Percentiles rank a stretch among this genome's conserved stretches.
Evolutionary conservation across 2,888 invertebrate genomes (phyloP).

Genomic region (Pyrgus malvae): DNA sequence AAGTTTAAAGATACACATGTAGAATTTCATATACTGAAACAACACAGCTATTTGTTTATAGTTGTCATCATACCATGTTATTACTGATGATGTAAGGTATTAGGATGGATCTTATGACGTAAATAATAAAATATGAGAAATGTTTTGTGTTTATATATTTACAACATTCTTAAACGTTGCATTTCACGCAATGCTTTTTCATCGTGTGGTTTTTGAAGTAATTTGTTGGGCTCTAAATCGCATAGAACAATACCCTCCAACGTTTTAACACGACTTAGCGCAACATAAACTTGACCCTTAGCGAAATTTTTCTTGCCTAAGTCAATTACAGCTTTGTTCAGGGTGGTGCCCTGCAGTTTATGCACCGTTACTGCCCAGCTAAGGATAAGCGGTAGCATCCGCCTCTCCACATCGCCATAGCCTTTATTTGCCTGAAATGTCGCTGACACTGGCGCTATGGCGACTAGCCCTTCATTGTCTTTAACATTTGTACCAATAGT

Average conservation of each 20-base stretch:
- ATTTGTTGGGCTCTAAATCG: slow-evolving; percentile 33
- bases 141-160: no score
- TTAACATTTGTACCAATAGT: no score
- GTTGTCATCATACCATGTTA: no score
- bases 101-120: no score
- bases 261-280: slow-evolving; percentile 36
- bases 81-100: no score
- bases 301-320: slow-evolving; percentile 37
- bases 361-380: slow-evolving; percentile 11
- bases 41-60: no score
- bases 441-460: background rate
- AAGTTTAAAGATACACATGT: no score
- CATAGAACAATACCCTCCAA: slow-evolving; percentile 35
- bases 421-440: slow-evolving; percentile 36
- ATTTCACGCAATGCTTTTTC: no score
- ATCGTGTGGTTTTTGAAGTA: slow-evolving; percentile 33
- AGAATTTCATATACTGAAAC: no score
- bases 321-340: slow-evolving; percentile 38
- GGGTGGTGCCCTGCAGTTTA: background rate
- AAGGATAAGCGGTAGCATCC: slow-evolving; percentile 40
- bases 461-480: no score
- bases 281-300: slow-evolving; percentile 39
- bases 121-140: no score
- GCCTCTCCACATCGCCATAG: slow-evolving; percentile 38
- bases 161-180: no score